Evolutionary conservation across 2,797 vertebrate species (phyloP), one percentile per base, ranked within the genome.

Genomic region (Enteromius thamalakanensis): DNA sequence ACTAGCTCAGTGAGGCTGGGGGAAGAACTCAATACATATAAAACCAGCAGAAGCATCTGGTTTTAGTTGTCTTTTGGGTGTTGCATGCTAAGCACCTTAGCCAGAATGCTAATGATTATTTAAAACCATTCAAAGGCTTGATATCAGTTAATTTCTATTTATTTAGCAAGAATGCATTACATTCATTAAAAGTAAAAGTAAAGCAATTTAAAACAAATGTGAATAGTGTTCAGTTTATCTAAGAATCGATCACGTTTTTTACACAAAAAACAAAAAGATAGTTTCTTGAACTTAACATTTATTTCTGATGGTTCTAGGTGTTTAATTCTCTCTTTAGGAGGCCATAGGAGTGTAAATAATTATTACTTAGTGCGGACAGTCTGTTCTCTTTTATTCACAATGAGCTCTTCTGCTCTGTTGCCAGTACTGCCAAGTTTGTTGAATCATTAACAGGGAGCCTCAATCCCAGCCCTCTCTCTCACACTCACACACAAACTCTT

Each of bases 401-500:
- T 74, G 58, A 76, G 40, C 55, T 65, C 49, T 53, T 76, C 70
- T 34, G 68, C 62, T 37, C 51, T 58, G 70, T 83, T 69, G 42
- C 47, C 32, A 42, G 21, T 37, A 26, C 51, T 80, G 76, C 85
- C 81, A 83, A 76, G 51, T 80, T 80, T 76, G 81, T 55, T 26
- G 45, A 81, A 68, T 51, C 21, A 17, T 53, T 79, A 83, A 86
- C 32, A 49, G 60, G 80, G 45, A 55, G 40, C 8, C 53, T 64
- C 75, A 23, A 29, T 77, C n/a, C 47, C 53, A 55, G 23, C 64
- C 40, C 71, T 81, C 15, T 77, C 78, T 82, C 51, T 40, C 34
- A 21, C 60, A 12, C 45, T 49, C 69, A 79, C 45, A n/a, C 76
- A 62, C 23, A 29, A 29, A 29, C 23, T 65, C 26, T 67, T 64